Evolutionary conservation across 37 sponge, comb jelly and placozoan species (phyloP), one percentile per base, ranked within the genome.

Genomic region (Spongilla lacustris): DNA sequence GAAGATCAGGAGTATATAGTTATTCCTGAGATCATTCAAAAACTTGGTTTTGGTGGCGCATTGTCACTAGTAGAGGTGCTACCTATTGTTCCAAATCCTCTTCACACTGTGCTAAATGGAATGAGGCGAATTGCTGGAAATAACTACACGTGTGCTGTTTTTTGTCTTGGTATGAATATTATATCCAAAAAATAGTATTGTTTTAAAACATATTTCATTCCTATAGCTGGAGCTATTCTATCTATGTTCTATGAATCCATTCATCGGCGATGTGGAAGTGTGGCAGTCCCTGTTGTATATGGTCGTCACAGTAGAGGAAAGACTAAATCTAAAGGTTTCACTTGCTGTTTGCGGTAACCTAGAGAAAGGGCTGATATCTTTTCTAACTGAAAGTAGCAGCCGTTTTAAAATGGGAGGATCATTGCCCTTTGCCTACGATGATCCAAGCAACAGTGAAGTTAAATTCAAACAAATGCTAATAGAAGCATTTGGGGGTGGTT

Each of bases 381-480:
- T 46, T 29, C 50, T 78, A 38, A 78, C 46, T 2, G 79, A 34
- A 23, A 78, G 79, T 28, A 49, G 46, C 28, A 49, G 46, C 12
- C 79, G 79, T 9, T 30, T 30, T 24, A 41, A 78, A 4, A 24
- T 78, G 50, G 50, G 79, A 26, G 79, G 49, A 78, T 41, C 79
- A 25, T 24, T 74, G 21, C 75, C 75, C 23, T 74, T 74, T 30
- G 75, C 75, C 8, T 74, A 74, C 24, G 79, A 78, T 37, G 79
- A 78, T 38, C 79, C 79, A 78, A 78, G 79, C 79, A 78, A 78
- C 49, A 78, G 50, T 50, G 50, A 41, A 24, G 50, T 38, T 1
- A 74, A 74, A 30, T 49, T 78, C 28, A 78, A 78, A 9, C 79
- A 78, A 28, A 78, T 78, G 46, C 35, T 78, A 36, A 78, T 78